phyloP scores from a whole-genome alignment of 2,113 vertebrate species.

The Poeciliopsis turrubarensis region DNA sequence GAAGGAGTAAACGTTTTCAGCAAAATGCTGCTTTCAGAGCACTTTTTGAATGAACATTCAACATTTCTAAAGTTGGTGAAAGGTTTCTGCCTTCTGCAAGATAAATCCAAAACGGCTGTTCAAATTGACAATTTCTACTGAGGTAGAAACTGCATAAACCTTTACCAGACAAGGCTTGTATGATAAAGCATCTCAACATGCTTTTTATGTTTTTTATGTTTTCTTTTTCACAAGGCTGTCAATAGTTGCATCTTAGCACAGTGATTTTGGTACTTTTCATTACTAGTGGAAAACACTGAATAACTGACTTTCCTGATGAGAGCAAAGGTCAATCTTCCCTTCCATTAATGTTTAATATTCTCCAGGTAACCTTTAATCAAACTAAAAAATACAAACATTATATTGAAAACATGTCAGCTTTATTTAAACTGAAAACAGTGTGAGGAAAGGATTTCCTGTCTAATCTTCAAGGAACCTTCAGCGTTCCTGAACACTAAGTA shows the following conservation, averaged over 20 bases:
- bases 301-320: neutral
- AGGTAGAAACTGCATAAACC: neutral
- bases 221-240: neutral
- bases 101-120: neutral
- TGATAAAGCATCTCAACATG: neutral
- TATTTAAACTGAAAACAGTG: conserved; percentile 10
- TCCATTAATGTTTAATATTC: neutral
- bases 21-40: too few species aligned
- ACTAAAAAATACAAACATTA: neutral
- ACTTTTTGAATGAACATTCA: too few species aligned
- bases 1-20: too few species aligned
- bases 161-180: neutral
- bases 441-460: conserved; percentile 3
- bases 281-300: neutral
- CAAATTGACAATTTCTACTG: neutral
- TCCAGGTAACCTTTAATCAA: neutral
- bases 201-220: neutral
- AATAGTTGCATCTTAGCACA: neutral
- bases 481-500: too few species aligned
- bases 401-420: conserved; percentile 14
- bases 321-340: neutral
- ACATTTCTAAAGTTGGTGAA: too few species aligned
- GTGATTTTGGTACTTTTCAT: neutral
- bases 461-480: conserved; percentile 24
- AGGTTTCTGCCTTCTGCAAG: too few species aligned